Evolutionary conservation across 2,888 invertebrate species (phyloP), one percentile per base, ranked within the genome.

Genomic region (Tipula lateralis): DNA sequence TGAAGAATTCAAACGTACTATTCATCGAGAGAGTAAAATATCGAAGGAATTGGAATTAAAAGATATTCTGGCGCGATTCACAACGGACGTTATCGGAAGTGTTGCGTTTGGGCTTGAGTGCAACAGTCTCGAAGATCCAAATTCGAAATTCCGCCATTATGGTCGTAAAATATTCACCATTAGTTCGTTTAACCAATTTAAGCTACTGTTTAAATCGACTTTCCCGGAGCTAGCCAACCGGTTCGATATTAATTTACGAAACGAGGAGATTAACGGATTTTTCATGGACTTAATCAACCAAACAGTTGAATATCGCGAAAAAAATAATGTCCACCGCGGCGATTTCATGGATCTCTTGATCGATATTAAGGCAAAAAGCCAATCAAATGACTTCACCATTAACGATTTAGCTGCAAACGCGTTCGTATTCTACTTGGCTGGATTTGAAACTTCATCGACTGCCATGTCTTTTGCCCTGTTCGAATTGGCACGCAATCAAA

Each of bases 261-360:
- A 87, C 0, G 87, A 88, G 9, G 87, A 88, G 13, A 87, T 89
- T 0, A 87, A 87, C 0, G 84, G 88, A 5, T 89, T 89, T 85
- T 90, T 88, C n/a, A 86, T 89, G 87, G 87, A 88, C 6, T 86
- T 89, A 50, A 89, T 91, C 0, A 86, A 87, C 1, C 89, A 90
- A 1, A 90, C 90, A 0, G 88, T 91, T 0, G 87, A 88, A 1
- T 87, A 88, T 36, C 87, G 91, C 16, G 90, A 91, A 85, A 85
- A 88, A 85, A 87, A 88, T 84, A 87, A 88, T 7, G 85, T 89
- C 32, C 86, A 88, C 86, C 86, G 92, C 7, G 91, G 91, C 44
- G 91, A 92, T 86, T 92, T 91, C 85, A 88, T 93, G 84, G 92
- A 93, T 86, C 87, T 92, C 1, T 88, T 93, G 83, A 89, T 92